Conservation (phyloP, 1,140 invertebrate species). For the Mesaphorura yosii region DNA sequence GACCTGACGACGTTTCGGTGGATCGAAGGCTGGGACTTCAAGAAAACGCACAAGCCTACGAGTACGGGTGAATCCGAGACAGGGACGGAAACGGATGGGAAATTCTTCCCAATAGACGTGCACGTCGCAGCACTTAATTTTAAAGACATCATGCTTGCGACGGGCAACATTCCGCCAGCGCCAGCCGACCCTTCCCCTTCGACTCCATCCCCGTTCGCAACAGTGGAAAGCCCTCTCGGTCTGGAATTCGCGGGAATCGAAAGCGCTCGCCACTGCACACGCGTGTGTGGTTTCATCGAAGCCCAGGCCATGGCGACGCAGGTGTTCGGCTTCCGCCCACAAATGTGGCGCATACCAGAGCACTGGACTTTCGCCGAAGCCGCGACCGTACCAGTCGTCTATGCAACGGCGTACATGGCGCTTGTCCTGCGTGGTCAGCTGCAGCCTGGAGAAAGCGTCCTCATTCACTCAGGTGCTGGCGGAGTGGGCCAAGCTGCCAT, state of each 20-base stretch:
- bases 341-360: constrained; percentile 69
- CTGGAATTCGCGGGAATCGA: constrained; percentile 56
- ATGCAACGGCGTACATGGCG: constrained; percentile 59
- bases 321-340: constrained; percentile 44
- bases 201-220: no score
- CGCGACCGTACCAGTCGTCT: constrained; percentile 74
- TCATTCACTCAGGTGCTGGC: constrained; percentile 62
- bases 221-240: constrained; percentile 43
- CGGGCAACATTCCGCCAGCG: constrained; percentile 56
- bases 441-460: constrained; percentile 48
- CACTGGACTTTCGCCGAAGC: constrained; percentile 75
- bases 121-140: constrained; percentile 61
- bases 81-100: no score
- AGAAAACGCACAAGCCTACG: constrained; percentile 38
- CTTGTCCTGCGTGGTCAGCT: constrained; percentile 48
- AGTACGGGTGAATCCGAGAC: constrained; percentile 42
- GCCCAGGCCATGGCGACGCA: constrained; percentile 49
- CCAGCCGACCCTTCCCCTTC: constrained; percentile 19
- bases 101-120: constrained; percentile 35
- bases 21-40: constrained; percentile 50
- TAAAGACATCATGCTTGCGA: constrained; percentile 64
- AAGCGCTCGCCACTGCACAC: constrained; percentile 39
- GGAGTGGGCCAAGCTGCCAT: constrained; percentile 60
- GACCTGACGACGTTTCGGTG: constrained; percentile 75
- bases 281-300: constrained; percentile 56